These are phyloP conservation scores for Drosophila subsilvestris DNA, from an alignment of 2,888 invertebrate species.

Conservation along the genomic window DNA sequence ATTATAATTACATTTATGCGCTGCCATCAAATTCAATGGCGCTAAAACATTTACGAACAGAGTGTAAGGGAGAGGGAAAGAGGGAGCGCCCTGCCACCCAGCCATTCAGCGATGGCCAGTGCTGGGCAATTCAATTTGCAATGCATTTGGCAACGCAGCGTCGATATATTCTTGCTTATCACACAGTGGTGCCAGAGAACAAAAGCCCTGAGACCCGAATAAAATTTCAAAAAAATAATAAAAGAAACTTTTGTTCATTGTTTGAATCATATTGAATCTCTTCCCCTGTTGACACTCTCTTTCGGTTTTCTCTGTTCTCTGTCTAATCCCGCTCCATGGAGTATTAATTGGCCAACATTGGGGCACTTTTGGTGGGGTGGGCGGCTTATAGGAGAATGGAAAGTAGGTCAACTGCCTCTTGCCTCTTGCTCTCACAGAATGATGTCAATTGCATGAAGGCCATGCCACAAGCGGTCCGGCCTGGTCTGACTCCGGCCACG, in stretches of 20 bases:
- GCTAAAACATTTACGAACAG: constrained; percentile 65
- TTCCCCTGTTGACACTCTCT: too few relatives aligned
- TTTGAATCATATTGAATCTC: too few relatives aligned
- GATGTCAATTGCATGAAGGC: constrained; percentile 71
- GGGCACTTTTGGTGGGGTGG: not conserved
- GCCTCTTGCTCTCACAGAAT: constrained; percentile 40
- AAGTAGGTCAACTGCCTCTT: constrained; percentile 52
- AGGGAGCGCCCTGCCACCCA: not conserved
- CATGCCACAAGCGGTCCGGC: constrained; percentile 26
- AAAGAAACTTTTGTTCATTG: too few relatives aligned
- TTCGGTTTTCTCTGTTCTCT: too few relatives aligned
- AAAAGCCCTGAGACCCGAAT: too few relatives aligned
- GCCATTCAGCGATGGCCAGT: not conserved
- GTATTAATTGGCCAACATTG: not conserved
- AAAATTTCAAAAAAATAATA: too few relatives aligned
- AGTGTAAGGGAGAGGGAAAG: not conserved
- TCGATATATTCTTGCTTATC: too few relatives aligned
- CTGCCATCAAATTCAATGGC: constrained; percentile 72
- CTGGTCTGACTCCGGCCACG: not conserved
- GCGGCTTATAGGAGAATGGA: constrained; percentile 1
- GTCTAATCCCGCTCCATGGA: not conserved
- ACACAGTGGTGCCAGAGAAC: too few relatives aligned
- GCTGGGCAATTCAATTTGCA: not conserved
- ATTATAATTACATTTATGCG: constrained; percentile 71
- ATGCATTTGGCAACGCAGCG: too few relatives aligned